Conservation (phyloP, 2,113 vertebrate genomes). For the Montifringilla adamsi region DNA sequence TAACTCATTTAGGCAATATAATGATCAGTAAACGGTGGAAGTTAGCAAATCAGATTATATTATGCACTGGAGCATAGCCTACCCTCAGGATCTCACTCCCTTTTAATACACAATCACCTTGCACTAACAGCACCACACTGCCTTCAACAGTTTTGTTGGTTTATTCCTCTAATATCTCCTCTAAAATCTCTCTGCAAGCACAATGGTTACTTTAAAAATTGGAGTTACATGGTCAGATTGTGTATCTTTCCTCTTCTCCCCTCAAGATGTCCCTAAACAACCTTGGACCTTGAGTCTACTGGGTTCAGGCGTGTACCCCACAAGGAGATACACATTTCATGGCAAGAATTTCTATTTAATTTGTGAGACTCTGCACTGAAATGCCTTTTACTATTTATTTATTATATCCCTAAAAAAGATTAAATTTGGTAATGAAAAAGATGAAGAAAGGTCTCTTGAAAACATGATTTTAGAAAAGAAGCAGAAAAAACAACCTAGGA, state of each 20-base stretch:
- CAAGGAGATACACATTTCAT: rapidly evolving
- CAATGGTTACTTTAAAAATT: neutral
- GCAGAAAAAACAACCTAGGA: neutral
- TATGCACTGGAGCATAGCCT: neutral
- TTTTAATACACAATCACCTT: neutral
- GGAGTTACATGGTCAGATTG: neutral
- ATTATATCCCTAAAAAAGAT: neutral
- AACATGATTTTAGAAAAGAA: neutral
- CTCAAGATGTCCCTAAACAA: neutral
- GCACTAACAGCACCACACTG: neutral
- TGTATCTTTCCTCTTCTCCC: neutral
- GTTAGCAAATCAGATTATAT: neutral
- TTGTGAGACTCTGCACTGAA: neutral
- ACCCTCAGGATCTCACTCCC: rapidly evolving
- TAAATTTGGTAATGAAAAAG: neutral
- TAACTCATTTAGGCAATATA: neutral
- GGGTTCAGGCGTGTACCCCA: rapidly evolving
- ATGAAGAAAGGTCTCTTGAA: neutral
- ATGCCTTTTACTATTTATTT: neutral
- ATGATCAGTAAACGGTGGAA: neutral
- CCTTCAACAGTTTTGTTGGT: neutral
- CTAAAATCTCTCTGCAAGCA: neutral
- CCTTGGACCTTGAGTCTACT: neutral
- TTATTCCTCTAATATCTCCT: neutral
- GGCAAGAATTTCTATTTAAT: neutral